Evolutionary conservation across 1,140 invertebrate genomes (phyloP).

Genomic region (Gyrodactylus bullatarudis): DNA sequence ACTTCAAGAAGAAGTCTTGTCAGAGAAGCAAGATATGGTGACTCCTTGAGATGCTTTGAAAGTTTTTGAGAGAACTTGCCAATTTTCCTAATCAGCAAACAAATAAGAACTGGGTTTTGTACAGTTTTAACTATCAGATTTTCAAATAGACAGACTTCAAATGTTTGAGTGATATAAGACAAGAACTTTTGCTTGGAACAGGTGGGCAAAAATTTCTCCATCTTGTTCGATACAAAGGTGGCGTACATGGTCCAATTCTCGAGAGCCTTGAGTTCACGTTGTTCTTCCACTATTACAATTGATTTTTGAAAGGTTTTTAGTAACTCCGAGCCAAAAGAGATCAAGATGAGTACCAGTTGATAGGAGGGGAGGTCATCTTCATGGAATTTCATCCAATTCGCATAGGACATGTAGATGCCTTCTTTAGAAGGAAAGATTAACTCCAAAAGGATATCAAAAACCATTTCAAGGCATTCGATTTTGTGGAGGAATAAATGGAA

Average conservation of each 20-base stretch:
- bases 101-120: neutral
- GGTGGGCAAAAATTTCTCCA: neutral
- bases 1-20: neutral
- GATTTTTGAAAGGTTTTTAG: neutral
- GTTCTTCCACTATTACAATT: neutral
- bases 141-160: neutral
- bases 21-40: neutral
- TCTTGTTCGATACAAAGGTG: neutral
- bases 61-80: neutral
- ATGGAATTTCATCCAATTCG: neutral
- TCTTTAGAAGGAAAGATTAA: too few relatives aligned
- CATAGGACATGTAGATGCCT: neutral
- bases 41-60: neutral
- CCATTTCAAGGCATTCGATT: too few relatives aligned
- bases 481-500: too few relatives aligned
- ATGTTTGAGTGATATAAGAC: neutral
- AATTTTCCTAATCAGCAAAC: neutral
- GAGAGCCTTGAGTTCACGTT: neutral
- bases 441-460: too few relatives aligned
- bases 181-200: neutral
- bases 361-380: neutral
- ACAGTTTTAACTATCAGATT: neutral
- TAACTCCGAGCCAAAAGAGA: neutral
- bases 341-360: neutral
- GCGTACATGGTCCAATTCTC: neutral